Percentiles rank a stretch among this genome's conserved stretches.
Conservation (phyloP, 2,797 vertebrate species). For the Telmatherina bonti region DNA sequence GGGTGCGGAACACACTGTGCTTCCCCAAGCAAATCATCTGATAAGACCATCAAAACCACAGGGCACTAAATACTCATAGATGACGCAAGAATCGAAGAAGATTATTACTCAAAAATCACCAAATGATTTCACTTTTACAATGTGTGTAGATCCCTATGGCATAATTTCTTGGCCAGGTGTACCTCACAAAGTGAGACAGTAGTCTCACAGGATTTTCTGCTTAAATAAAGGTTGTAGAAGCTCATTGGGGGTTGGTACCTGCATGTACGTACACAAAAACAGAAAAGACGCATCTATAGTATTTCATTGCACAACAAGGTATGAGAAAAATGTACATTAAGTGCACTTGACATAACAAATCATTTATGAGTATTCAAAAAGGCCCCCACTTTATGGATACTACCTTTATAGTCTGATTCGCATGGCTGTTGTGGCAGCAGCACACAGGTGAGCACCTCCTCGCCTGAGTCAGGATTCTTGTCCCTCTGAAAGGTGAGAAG, state of each 20-base stretch:
- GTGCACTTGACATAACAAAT: neutral
- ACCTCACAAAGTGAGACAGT: neutral
- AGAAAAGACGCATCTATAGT: neutral
- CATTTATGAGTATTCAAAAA: neutral
- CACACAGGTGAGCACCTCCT: slow-evolving; percentile 97
- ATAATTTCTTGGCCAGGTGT: too few species aligned
- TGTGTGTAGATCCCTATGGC: neutral
- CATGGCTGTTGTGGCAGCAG: slow-evolving; percentile 94
- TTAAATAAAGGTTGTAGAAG: neutral
- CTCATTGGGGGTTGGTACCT: neutral
- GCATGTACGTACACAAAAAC: neutral
- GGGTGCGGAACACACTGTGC: slow-evolving; percentile 43
- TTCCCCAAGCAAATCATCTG: slow-evolving; percentile 62
- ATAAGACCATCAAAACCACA: slow-evolving; percentile 56
- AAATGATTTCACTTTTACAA: slow-evolving; percentile 3
- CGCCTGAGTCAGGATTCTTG: slow-evolving; percentile 87
- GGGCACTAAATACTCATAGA: slow-evolving; percentile 39
- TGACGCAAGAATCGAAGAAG: slow-evolving; percentile 40
- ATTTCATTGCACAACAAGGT: neutral
- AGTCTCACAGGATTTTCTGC: neutral
- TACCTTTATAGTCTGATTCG: slow-evolving; percentile 90
- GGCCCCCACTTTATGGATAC: neutral
- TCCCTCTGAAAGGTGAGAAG: slow-evolving; percentile 98
- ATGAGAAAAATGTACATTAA: slow-evolving; percentile 1
- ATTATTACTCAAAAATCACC: slow-evolving; percentile 40